Evolutionary conservation across 2,797 vertebrate species (phyloP).

Genomic region (Somateria mollissima): DNA sequence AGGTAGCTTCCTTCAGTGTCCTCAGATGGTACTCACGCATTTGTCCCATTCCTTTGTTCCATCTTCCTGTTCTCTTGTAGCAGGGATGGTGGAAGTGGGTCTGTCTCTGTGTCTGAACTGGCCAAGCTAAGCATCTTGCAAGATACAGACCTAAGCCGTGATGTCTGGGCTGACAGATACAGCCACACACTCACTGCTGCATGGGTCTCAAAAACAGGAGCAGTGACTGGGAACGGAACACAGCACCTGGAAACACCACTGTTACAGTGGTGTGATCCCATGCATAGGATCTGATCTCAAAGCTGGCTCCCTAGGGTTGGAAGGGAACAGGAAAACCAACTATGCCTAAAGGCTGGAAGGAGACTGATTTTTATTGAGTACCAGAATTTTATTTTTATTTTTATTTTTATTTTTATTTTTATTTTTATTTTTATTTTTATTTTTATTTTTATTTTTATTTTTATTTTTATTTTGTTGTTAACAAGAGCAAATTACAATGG

Average conservation of each 20-base stretch:
- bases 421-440: neutral
- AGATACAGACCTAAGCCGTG: neutral
- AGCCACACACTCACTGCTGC: neutral
- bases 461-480: neutral
- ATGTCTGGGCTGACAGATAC: neutral
- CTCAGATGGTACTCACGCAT: neutral
- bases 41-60: neutral
- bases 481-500: neutral
- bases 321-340: neutral
- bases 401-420: neutral
- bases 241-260: neutral
- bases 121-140: neutral
- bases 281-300: neutral
- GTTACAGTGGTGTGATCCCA: neutral
- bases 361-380: neutral
- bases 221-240: neutral
- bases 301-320: neutral
- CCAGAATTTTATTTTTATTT: neutral
- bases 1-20: neutral
- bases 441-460: neutral
- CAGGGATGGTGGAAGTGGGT: neutral
- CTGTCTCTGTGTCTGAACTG: neutral
- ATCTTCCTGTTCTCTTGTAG: neutral
- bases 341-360: neutral
- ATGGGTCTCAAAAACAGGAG: neutral